Evolutionary conservation across 1,140 invertebrate species (phyloP).

Genomic region (Neuroterus valhalla): DNA sequence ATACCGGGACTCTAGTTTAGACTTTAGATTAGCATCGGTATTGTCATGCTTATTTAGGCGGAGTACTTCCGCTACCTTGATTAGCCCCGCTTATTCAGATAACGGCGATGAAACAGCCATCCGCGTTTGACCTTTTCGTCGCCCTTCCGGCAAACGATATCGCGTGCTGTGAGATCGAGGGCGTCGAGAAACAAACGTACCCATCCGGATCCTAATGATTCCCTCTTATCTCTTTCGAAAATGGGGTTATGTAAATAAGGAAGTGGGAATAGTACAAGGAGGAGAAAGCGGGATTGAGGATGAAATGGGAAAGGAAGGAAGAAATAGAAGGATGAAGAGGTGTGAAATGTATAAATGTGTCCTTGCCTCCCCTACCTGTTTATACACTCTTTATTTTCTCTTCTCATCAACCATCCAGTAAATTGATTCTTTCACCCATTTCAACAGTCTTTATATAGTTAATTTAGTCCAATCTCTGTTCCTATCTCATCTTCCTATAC

Average conservation of each 20-base stretch:
- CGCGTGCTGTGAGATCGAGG: background rate
- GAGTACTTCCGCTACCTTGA: conserved; percentile 27
- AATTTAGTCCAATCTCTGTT: no score
- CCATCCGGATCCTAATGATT: conserved; percentile 13
- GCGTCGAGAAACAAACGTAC: background rate
- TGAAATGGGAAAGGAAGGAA: no score
- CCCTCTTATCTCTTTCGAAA: background rate
- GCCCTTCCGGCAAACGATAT: conserved; percentile 1
- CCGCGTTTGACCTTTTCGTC: conserved; percentile 23
- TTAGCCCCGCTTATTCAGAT: conserved; percentile 23
- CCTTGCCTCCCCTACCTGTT: no score
- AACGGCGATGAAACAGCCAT: conserved; percentile 20
- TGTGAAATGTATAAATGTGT: no score
- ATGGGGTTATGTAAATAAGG: background rate
- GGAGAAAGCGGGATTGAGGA: no score
- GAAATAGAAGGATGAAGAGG: no score
- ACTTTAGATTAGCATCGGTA: conserved; percentile 17
- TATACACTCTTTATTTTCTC: no score
- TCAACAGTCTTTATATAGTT: no score
- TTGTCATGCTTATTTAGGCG: conserved; percentile 24
- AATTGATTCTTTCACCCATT: no score
- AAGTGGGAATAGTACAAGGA: background rate
- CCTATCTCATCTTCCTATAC: no score
- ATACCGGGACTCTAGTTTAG: background rate
- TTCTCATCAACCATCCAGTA: no score